These are phyloP conservation scores for Hiodon tergisus DNA, from an alignment of 2,113 vertebrate genomes.

Conservation along the genomic window DNA sequence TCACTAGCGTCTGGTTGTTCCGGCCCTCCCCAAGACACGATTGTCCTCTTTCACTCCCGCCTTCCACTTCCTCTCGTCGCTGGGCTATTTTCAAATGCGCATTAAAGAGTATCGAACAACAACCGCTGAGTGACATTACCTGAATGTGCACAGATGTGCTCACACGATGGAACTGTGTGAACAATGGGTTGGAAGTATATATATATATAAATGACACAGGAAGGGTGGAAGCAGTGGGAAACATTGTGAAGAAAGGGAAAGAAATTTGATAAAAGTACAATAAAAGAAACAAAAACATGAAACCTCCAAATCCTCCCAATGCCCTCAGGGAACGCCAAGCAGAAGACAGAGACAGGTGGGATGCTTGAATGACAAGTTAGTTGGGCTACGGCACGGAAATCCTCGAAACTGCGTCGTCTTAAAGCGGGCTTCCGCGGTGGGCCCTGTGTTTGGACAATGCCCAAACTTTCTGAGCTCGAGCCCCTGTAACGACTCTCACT, in stretches of 20 bases:
- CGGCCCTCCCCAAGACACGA: background rate
- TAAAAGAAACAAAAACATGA: background rate
- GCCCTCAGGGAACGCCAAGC: too few species aligned
- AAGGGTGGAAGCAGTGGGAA: background rate
- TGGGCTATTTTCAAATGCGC: background rate
- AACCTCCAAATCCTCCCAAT: too few species aligned
- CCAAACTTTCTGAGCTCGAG: background rate
- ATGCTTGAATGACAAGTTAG: too few species aligned
- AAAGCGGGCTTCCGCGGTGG: background rate
- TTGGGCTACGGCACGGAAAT: too few species aligned
- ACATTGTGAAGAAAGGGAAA: background rate
- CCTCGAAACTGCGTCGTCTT: background rate
- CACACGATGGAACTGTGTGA: background rate
- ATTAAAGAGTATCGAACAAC: conserved; percentile 1
- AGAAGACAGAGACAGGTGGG: too few species aligned
- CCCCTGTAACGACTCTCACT: background rate
- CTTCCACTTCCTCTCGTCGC: background rate
- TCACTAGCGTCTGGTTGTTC: background rate
- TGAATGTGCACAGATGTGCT: background rate
- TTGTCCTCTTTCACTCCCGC: background rate
- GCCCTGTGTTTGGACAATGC: background rate
- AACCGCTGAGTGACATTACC: conserved; percentile 6
- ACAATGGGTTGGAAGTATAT: background rate
- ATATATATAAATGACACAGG: too few species aligned
- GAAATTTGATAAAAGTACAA: background rate